Conservation (phyloP, 2,113 vertebrate genomes). For the Neopipo cinnamomea region DNA sequence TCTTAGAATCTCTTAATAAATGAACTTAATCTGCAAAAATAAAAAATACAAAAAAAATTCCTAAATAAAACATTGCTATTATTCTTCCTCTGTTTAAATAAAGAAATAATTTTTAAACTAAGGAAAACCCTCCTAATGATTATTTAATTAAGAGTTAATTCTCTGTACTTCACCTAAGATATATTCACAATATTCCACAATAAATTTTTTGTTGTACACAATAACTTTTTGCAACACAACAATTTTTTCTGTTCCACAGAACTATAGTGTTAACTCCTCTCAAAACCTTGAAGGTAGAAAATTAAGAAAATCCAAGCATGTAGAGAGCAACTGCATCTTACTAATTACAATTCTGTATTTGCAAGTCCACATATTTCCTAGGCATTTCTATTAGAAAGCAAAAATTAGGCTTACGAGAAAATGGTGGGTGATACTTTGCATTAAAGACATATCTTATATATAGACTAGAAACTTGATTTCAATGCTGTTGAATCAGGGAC, state of each 20-base stretch:
- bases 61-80: not conserved
- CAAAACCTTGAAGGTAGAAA: not conserved
- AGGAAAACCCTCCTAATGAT: not conserved
- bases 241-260: not conserved
- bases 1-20: not conserved
- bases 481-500: not conserved
- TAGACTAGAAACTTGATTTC: not conserved
- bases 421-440: not conserved
- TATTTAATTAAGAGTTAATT: not conserved
- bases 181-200: not conserved
- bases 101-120: not conserved
- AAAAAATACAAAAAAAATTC: not conserved
- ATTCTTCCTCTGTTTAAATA: not conserved
- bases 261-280: not conserved
- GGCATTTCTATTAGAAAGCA: not conserved
- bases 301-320: not conserved
- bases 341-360: not conserved
- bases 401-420: not conserved
- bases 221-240: too few relatives aligned
- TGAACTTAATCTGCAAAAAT: not conserved
- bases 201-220: not conserved
- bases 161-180: not conserved
- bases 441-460: not conserved
- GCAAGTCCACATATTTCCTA: not conserved
- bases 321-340: not conserved